Conservation (phyloP, 2,797 vertebrate species). For the Squalus acanthias region DNA sequence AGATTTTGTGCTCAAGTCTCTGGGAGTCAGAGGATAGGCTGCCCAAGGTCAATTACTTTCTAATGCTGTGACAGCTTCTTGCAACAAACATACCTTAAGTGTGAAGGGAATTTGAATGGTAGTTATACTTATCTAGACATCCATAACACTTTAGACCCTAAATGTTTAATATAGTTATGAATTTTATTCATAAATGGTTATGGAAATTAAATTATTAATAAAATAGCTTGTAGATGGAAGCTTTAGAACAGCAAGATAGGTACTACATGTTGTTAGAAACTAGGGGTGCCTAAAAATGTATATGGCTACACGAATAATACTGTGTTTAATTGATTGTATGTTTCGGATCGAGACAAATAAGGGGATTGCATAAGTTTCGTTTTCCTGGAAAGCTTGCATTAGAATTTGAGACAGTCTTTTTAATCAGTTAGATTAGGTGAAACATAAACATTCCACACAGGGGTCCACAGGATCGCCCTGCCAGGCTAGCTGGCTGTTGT, state of each 20-base stretch:
- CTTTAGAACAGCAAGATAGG: neutral
- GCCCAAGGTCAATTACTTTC: neutral
- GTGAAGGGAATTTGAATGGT: neutral
- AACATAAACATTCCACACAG: no score
- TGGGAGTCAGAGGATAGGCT: neutral
- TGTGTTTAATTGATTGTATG: no score
- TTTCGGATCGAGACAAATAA: no score
- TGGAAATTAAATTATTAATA: neutral
- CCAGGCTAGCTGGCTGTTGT: no score
- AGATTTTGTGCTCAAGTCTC: neutral
- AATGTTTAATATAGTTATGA: neutral
- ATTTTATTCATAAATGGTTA: neutral
- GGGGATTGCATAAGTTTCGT: no score
- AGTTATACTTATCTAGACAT: neutral
- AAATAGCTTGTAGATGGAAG: neutral
- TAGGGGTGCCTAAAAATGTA: no score
- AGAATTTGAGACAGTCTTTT: no score
- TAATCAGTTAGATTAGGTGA: no score
- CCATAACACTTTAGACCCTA: neutral
- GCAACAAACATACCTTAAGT: neutral
- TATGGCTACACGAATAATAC: no score
- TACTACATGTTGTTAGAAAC: neutral
- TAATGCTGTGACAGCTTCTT: neutral
- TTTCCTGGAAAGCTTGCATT: no score
- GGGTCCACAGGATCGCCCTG: no score